A percentile compares a stretch with the other conserved stretches of the same genome.
phyloP scores from a whole-genome alignment of 2,888 invertebrate species.

The Dryadula phaetusa region DNA sequence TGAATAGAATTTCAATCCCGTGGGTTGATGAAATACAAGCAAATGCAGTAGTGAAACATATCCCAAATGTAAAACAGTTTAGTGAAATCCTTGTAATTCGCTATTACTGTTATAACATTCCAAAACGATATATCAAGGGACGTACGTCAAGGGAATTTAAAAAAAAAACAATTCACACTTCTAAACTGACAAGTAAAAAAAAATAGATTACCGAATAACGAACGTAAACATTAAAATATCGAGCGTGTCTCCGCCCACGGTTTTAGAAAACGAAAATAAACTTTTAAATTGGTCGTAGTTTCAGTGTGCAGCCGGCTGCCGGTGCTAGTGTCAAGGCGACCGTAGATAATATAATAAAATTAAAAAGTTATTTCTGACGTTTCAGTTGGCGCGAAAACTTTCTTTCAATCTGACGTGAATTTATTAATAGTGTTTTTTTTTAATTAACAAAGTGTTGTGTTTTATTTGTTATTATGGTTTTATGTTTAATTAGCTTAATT shows the following conservation, averaged over 20 bases:
- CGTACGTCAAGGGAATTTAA: slow-evolving; percentile 24
- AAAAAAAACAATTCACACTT: slow-evolving; percentile 23
- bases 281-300: slow-evolving; percentile 58
- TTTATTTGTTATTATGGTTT: neutral
- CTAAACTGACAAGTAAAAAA: slow-evolving; percentile 22
- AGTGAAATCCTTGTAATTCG: neutral
- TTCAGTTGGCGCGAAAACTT: slow-evolving; percentile 44
- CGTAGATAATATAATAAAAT: slow-evolving; percentile 39
- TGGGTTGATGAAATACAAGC: too few relatives aligned
- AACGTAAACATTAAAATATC: slow-evolving; percentile 48
- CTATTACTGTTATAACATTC: neutral
- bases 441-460: neutral
- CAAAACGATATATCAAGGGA: neutral
- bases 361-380: slow-evolving; percentile 37
- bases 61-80: neutral
- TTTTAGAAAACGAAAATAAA: slow-evolving; percentile 59
- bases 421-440: neutral
- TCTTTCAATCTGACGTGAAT: slow-evolving; percentile 18
- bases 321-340: slow-evolving; percentile 46
- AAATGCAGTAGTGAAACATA: neutral
- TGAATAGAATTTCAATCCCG: neutral
- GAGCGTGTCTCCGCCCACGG: slow-evolving; percentile 55
- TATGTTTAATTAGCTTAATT: neutral
- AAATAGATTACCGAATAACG: slow-evolving; percentile 36
- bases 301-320: slow-evolving; percentile 52